These are phyloP conservation scores for Anseranas semipalmata DNA, from an alignment of 2,113 vertebrate species.

Conservation along the genomic window DNA sequence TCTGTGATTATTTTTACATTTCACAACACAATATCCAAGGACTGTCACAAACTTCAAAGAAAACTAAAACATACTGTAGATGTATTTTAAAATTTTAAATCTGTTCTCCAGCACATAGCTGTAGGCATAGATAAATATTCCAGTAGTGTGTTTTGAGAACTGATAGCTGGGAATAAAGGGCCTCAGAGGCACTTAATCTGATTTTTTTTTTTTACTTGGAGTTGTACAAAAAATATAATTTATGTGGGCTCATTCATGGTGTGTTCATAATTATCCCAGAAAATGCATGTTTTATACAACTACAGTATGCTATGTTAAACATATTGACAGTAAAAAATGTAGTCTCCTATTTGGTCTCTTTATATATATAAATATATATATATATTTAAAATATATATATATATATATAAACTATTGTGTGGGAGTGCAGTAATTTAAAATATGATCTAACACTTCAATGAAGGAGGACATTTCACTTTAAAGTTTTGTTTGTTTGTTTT, in stretches of 20 bases:
- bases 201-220: constrained; percentile 81
- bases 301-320: constrained; percentile 82
- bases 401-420: constrained; percentile 45
- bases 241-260: constrained; percentile 87
- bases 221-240: constrained; percentile 86
- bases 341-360: constrained; percentile 75
- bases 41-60: constrained; percentile 74
- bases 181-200: constrained; percentile 75
- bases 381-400: constrained; percentile 52
- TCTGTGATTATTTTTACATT: constrained; percentile 82
- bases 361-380: constrained; percentile 54
- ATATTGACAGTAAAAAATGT: constrained; percentile 85
- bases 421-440: constrained; percentile 58
- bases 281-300: constrained; percentile 89
- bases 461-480: constrained; percentile 71
- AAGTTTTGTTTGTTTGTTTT: constrained; percentile 55
- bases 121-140: constrained; percentile 74
- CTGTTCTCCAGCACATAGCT: constrained; percentile 74
- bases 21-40: constrained; percentile 74
- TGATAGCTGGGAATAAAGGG: constrained; percentile 69
- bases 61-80: constrained; percentile 83
- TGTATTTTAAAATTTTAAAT: constrained; percentile 84
- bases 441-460: constrained; percentile 65
- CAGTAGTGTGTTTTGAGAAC: constrained; percentile 76
- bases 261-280: constrained; percentile 87